These are phyloP conservation scores for Lysandra coridon DNA, from an alignment of 2,888 invertebrate species.

Conservation along the genomic window DNA sequence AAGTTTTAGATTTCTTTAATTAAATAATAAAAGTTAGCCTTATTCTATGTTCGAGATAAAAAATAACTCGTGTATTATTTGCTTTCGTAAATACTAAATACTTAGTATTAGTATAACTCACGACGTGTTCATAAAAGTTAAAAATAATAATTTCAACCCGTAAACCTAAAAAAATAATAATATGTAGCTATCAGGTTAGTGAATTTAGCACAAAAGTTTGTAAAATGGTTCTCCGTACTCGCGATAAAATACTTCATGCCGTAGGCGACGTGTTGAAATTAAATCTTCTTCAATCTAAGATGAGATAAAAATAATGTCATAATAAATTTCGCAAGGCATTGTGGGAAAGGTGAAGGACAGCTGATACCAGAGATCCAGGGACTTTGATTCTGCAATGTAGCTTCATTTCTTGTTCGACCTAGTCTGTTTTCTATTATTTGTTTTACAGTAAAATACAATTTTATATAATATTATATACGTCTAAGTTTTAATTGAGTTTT, in stretches of 20 bases:
- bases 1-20: background rate
- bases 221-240: background rate
- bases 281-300: slow-evolving; percentile 12
- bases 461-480: no score
- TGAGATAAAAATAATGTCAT: slow-evolving; percentile 28
- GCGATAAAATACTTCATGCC: background rate
- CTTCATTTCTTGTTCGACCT: background rate
- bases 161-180: no score
- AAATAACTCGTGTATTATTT: background rate
- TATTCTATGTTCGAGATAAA: background rate
- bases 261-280: background rate
- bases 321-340: slow-evolving; percentile 22
- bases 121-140: no score
- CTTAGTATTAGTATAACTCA: no score
- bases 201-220: background rate
- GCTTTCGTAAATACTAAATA: background rate
- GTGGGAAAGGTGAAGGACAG: slow-evolving; percentile 67
- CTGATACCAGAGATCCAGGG: slow-evolving; percentile 32
- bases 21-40: background rate
- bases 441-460: no score
- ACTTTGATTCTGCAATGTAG: background rate
- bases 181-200: no score
- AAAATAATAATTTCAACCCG: no score
- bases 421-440: no score
- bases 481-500: background rate